A percentile compares a stretch with the other conserved stretches of the same genome.
These are phyloP conservation scores for Oreochromis tanganicae DNA, from an alignment of 2,113 vertebrate species.

Conservation along the genomic window DNA sequence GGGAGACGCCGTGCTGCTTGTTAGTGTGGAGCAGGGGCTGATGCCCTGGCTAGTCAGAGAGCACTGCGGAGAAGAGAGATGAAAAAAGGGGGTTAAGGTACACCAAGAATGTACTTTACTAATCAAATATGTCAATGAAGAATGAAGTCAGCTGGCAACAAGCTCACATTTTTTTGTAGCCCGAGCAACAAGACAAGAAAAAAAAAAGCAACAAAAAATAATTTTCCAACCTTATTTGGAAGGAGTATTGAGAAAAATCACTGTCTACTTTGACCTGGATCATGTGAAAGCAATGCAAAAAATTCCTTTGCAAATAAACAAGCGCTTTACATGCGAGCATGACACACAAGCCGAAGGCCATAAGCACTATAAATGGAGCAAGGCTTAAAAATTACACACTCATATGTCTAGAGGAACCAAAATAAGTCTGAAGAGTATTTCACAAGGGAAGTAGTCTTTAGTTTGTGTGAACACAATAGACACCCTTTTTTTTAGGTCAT, in stretches of 20 bases:
- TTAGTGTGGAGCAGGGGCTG: conserved; percentile 95
- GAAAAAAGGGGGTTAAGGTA: not conserved
- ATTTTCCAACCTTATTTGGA: conserved; percentile 29
- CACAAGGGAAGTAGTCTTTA: conserved; percentile 22
- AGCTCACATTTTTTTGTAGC: conserved; percentile 1
- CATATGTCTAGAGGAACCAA: conserved; percentile 15
- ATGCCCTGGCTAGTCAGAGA: conserved; percentile 79
- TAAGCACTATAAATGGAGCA: conserved; percentile 9
- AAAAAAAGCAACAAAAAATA: not conserved
- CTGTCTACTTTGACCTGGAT: conserved; percentile 17
- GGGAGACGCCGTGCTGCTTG: conserved; percentile 92
- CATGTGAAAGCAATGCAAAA: conserved; percentile 33
- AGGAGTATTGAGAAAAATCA: not conserved
- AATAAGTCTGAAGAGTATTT: conserved; percentile 19
- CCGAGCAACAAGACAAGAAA: not conserved
- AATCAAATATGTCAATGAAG: conserved; percentile 3
- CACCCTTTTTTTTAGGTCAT: conserved; percentile 23
- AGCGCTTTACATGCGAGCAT: conserved; percentile 29
- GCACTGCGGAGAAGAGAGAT: conserved; percentile 65
- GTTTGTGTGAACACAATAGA: conserved; percentile 47
- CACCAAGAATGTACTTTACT: not conserved
- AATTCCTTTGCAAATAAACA: conserved; percentile 21
- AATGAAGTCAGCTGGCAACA: conserved; percentile 9
- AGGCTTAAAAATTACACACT: conserved; percentile 50
- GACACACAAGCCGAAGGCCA: conserved; percentile 31